Evolutionary conservation across 2,113 vertebrate genomes (phyloP).

Genomic region (chimpanzee (Pan troglodytes)): NHGRI_mPanTro3-v2.1_pri NC_072410.2:17363501-17364000

Average conservation of each 20-base stretch:
- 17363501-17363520: no score
- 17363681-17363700: background rate
- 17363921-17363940: background rate
- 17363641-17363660: background rate
- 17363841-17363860: background rate
- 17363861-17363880: background rate
- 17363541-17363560: background rate
- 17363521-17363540: background rate
- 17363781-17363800: accelerated
- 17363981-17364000: background rate
- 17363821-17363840: background rate
- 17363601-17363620: background rate
- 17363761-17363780: accelerated
- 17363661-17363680: background rate
- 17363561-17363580: background rate
- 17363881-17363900: background rate
- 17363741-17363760: background rate
- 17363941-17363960: background rate
- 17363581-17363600: background rate
- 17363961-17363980: no score
- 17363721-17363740: background rate
- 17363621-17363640: background rate
- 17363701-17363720: background rate
- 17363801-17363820: background rate
- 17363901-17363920: accelerated